Conservation (phyloP, 2,888 invertebrate genomes). For the Chymomyza caudatula region DNA sequence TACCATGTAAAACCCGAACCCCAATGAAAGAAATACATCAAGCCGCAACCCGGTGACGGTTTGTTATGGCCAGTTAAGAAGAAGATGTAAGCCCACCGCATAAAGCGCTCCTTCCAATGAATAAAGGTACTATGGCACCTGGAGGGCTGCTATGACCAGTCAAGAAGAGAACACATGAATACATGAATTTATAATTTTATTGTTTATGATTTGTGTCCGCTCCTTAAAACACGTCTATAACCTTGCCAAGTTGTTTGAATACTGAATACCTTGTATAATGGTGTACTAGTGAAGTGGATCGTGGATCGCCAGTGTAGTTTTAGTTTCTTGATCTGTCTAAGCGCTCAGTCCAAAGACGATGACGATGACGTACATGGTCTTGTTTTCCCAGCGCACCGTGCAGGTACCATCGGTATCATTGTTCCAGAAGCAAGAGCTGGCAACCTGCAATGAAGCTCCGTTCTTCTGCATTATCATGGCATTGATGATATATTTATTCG, state of each 20-base stretch:
- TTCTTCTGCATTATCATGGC: constrained; percentile 99
- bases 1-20: no score
- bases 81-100: no score
- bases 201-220: no score
- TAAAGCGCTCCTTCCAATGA: no score
- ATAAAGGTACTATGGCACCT: no score
- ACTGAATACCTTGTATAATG: neutral
- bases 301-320: neutral
- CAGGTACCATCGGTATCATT: constrained; percentile 98
- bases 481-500: constrained; percentile 99
- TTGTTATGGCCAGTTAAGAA: no score
- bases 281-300: no score
- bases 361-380: constrained; percentile 98
- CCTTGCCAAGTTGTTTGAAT: neutral
- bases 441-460: constrained; percentile 98
- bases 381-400: constrained; percentile 99
- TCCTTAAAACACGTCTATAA: neutral
- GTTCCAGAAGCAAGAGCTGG: constrained; percentile 99
- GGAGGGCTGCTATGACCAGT: no score
- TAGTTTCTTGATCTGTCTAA: constrained; percentile 42
- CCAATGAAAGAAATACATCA: no score
- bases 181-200: no score
- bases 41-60: no score
- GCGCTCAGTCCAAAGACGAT: constrained; percentile 78
- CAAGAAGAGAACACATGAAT: no score